Evolutionary conservation across 1,140 invertebrate species (phyloP), one percentile per base, ranked within the genome.

Genomic region (Drosophila rhopaloa): DNA sequence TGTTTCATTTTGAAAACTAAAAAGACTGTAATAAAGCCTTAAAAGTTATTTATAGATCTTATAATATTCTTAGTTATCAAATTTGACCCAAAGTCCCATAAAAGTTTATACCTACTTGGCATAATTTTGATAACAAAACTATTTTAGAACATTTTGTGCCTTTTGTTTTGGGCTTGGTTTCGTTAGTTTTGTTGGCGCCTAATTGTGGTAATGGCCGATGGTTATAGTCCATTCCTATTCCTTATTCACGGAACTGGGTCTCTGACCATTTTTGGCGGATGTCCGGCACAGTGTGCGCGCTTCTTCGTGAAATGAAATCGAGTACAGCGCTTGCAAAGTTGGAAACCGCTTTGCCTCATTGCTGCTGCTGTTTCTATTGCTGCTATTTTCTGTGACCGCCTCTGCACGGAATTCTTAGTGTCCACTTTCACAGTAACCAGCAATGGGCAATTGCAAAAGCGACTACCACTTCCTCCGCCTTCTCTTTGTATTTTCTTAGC

Each of bases 341-440:
- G 60, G 67, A 44, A 81, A 82, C 79, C 43, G 75, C 75, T 89
- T 77, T 86, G 77, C 80, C 61, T 65, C 73, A 71, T 71, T 77
- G 81, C 66, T 81, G 56, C 44, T 53, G 53, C 63, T 66, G 37
- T 16, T 37, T 58, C 59, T 62, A 58, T 43, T 58, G 60, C 60
- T 63, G 27, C 55, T 57, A 60, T 63, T 63, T 57, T 62, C 60
- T 84, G 72, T 79, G 54, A 65, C 68, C 77, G 74, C 74, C 74
- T 86, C 67, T 76, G 79, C 82, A 72, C 65, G 65, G 68, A 72
- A 71, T 73, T 71, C 72, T 55, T 50, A 43, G 62, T 85, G 81
- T 80, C 80, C 84, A 89, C 84, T 88, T 88, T 86, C 79, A 86
- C 83, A 83, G 71, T 76, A 65, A 79, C 60, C 76, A 58, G 62